phyloP scores from a whole-genome alignment of 2,797 vertebrate genomes.

The Todus mexicanus region DNA sequence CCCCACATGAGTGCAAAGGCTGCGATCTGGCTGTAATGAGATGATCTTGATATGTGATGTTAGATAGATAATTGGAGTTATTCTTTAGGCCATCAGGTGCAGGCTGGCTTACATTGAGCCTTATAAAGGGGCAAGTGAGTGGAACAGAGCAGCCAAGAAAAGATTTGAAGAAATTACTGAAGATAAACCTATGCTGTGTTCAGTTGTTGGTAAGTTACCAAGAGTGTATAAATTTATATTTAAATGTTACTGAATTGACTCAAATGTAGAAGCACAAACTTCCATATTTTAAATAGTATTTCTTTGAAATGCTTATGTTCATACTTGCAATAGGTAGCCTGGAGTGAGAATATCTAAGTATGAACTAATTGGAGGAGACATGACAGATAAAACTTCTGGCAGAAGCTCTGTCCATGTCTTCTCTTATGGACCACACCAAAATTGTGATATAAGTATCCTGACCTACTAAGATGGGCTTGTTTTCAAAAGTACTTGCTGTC shows the following conservation, averaged over 20 bases:
- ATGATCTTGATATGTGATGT: neutral
- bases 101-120: conserved; percentile 81
- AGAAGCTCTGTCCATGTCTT: neutral
- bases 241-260: neutral
- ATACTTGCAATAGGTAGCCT: neutral
- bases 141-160: conserved; percentile 78
- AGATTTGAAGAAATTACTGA: conserved; percentile 81
- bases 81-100: conserved; percentile 84
- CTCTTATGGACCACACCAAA: neutral
- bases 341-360: neutral
- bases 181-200: conserved; percentile 78
- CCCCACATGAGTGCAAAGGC: neutral
- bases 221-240: neutral
- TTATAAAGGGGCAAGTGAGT: conserved; percentile 66
- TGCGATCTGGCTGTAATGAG: neutral
- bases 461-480: neutral
- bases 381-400: neutral
- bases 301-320: neutral
- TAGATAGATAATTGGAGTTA: neutral
- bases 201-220: conserved; percentile 70
- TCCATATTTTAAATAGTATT: neutral
- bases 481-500: neutral
- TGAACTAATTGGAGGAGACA: neutral
- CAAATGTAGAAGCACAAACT: neutral
- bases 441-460: neutral